Percentiles rank a stretch among this genome's conserved stretches.
Evolutionary conservation across 2,113 vertebrate genomes (phyloP).

Genomic region (Aramus guarauna): DNA sequence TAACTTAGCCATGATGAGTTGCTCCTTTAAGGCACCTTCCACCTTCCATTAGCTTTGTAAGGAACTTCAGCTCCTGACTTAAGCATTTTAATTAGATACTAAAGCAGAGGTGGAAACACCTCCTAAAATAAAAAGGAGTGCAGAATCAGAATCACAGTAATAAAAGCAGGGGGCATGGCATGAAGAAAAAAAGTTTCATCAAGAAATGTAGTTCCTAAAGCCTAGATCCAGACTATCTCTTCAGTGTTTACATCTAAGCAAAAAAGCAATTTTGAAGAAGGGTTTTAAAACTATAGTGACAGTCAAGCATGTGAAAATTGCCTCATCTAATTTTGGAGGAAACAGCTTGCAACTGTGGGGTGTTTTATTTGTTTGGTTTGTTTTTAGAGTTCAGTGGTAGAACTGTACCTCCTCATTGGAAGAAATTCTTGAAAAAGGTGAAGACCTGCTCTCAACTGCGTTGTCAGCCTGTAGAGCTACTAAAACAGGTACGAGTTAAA

Average conservation of each 20-base stretch:
- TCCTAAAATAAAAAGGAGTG: neutral
- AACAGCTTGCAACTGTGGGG: fast-evolving
- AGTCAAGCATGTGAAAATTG: neutral
- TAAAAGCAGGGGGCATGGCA: neutral
- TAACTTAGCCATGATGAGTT: neutral
- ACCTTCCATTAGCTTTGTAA: neutral
- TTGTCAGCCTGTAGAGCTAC: neutral
- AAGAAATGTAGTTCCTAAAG: neutral
- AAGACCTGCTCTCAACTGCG: neutral
- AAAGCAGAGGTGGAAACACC: neutral
- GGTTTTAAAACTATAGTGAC: neutral
- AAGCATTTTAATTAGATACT: neutral
- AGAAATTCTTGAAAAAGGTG: neutral
- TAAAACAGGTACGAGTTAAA: neutral
- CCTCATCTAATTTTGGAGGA: neutral
- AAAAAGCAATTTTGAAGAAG: neutral
- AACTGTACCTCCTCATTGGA: neutral
- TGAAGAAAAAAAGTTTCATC: neutral
- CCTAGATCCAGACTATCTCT: neutral
- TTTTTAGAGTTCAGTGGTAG: neutral
- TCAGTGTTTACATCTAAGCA: neutral
- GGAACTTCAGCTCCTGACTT: neutral
- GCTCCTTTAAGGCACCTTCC: neutral
- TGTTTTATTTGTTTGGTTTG: neutral
- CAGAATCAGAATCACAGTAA: neutral